phyloP scores from a whole-genome alignment of 1,140 invertebrate species.

The Drosophila miranda region DNA sequence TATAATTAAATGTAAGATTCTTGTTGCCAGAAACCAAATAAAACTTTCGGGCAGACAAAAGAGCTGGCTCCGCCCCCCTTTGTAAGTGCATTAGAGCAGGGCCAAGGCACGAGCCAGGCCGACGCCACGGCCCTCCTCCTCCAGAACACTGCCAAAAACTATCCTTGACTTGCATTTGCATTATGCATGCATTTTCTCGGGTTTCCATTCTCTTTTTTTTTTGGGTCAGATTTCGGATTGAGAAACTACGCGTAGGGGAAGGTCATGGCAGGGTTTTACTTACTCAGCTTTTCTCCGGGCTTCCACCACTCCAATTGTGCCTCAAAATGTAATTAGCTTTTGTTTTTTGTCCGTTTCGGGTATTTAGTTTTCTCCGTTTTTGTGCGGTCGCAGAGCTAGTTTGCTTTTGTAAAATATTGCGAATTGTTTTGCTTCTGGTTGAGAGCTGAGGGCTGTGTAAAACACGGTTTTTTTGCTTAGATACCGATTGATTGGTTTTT shows the following conservation, averaged over 20 bases:
- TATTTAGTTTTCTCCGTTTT: constrained; percentile 12
- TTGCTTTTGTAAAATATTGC: constrained; percentile 54
- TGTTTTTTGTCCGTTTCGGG: constrained; percentile 20
- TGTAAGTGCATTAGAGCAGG: constrained; percentile 40
- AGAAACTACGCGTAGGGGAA: constrained; percentile 21
- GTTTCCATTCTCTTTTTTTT: constrained; percentile 20
- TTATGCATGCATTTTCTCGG: constrained; percentile 65
- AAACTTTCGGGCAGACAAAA: no score
- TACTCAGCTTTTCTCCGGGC: constrained; percentile 30
- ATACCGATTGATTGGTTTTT: constrained; percentile 38
- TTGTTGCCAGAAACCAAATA: no score
- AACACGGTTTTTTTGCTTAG: constrained; percentile 9
- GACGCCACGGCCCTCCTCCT: constrained; percentile 28
- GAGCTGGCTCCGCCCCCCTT: neutral
- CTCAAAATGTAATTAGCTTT: constrained; percentile 33
- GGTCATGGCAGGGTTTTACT: constrained; percentile 25
- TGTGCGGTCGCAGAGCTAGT: constrained; percentile 19
- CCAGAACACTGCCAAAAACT: constrained; percentile 46
- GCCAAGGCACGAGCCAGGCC: constrained; percentile 31
- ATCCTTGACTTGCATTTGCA: constrained; percentile 70
- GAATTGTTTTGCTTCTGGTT: constrained; percentile 59
- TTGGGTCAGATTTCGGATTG: neutral
- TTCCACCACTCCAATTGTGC: constrained; percentile 10
- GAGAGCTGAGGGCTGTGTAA: constrained; percentile 32
- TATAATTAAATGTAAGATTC: no score